These are phyloP conservation scores for Lophius americanus DNA, from an alignment of 2,797 vertebrate genomes.

Conservation along the genomic window DNA sequence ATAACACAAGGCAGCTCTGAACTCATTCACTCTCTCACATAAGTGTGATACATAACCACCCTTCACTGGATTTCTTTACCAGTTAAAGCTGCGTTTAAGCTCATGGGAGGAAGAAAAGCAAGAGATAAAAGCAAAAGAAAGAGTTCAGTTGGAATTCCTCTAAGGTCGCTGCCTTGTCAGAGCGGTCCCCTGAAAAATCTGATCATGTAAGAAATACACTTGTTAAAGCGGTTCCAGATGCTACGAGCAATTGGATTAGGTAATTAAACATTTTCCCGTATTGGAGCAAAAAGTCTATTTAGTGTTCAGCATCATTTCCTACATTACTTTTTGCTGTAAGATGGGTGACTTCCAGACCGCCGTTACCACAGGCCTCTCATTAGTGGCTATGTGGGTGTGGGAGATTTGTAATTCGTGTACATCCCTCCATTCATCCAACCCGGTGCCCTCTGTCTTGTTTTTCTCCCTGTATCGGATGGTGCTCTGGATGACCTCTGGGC, in stretches of 20 bases:
- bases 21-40: conserved; percentile 54
- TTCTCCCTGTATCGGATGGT: conserved; percentile 60
- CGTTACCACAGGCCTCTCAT: conserved; percentile 64
- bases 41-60: conserved; percentile 40
- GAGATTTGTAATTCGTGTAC: conserved; percentile 52
- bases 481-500: conserved; percentile 64
- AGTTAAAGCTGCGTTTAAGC: conserved; percentile 21
- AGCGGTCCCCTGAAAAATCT: conserved; percentile 51
- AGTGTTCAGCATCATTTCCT: conserved; percentile 66
- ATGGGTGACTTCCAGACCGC: conserved; percentile 64
- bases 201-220: conserved; percentile 62
- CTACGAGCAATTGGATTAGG: conserved; percentile 67
- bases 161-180: conserved; percentile 59
- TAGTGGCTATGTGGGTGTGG: conserved; percentile 65
- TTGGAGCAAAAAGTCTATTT: conserved; percentile 61
- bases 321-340: conserved; percentile 61
- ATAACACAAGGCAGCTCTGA: conserved; percentile 56
- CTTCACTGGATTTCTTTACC: conserved; percentile 22
- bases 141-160: conserved; percentile 59
- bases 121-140: conserved; percentile 41
- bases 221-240: conserved; percentile 76
- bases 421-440: conserved; percentile 48
- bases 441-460: conserved; percentile 54
- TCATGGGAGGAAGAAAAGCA: conserved; percentile 33
- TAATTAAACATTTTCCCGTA: conserved; percentile 59